Evolutionary conservation across 2,797 vertebrate species (phyloP).

Genomic region (Pantherophis alleghaniensis): DNA sequence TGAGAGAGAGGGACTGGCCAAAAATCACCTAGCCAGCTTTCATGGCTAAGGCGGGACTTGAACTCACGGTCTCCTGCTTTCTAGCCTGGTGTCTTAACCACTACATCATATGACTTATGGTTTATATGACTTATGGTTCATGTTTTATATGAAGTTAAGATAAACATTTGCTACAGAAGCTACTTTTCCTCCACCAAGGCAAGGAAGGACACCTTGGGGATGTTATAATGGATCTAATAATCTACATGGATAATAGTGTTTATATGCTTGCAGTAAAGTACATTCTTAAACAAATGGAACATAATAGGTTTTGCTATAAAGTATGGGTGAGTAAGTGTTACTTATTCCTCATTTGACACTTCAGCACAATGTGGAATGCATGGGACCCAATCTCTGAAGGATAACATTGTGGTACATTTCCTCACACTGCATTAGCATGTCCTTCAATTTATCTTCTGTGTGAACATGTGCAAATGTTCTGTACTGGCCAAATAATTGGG

Average conservation of each 20-base stretch:
- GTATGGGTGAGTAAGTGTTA: not conserved
- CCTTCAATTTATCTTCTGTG: not conserved
- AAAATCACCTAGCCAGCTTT: not conserved
- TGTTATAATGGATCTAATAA: not conserved
- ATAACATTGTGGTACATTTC: not conserved
- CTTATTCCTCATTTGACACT: not conserved
- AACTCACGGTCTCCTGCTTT: not conserved
- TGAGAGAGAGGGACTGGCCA: not conserved
- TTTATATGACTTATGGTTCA: not conserved
- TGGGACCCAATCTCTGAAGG: not conserved
- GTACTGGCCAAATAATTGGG: not conserved
- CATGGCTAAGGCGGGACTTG: not conserved
- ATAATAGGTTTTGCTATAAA: too few relatives aligned
- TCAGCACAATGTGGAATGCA: not conserved
- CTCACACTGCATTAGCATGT: not conserved
- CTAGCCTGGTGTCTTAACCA: not conserved
- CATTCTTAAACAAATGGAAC: not conserved
- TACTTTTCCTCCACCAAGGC: not conserved
- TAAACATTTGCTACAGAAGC: not conserved
- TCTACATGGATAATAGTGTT: not conserved
- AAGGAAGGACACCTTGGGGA: not conserved
- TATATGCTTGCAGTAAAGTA: not conserved
- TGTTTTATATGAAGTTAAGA: not conserved
- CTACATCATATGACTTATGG: not conserved
- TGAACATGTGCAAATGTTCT: not conserved